These are phyloP conservation scores for Pangasius djambal DNA, from an alignment of 2,797 vertebrate genomes.

Conservation along the genomic window DNA sequence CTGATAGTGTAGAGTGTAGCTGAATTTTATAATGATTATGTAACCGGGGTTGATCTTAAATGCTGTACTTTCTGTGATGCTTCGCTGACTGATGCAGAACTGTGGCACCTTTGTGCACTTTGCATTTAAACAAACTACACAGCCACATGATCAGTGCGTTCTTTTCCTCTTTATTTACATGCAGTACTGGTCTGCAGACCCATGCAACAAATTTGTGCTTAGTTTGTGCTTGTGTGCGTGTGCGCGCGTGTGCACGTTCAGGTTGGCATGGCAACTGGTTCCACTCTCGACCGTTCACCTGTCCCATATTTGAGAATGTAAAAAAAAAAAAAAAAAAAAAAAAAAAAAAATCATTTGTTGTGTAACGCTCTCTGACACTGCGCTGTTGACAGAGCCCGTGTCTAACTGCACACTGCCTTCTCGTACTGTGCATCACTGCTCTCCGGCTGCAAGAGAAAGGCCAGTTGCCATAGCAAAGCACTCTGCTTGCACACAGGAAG, in stretches of 20 bases:
- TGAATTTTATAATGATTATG: background rate
- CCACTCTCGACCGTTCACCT: conserved; percentile 50
- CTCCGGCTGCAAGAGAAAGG: conserved; percentile 47
- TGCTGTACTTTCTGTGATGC: background rate
- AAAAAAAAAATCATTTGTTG: conserved; percentile 47
- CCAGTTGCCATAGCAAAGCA: conserved; percentile 64
- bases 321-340: background rate
- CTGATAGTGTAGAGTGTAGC: background rate
- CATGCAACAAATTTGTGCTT: background rate
- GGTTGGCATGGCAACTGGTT: conserved; percentile 55
- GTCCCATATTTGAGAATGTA: conserved; percentile 49
- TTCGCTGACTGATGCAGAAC: background rate
- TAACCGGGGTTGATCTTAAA: background rate
- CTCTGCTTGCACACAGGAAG: conserved; percentile 32
- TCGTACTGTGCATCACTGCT: conserved; percentile 29
- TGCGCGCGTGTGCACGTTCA: background rate
- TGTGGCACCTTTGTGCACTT: background rate
- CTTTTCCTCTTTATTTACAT: conserved; percentile 17
- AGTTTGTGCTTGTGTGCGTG: background rate
- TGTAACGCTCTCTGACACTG: conserved; percentile 54
- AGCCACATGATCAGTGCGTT: background rate
- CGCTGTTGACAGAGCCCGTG: conserved; percentile 40
- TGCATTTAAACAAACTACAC: background rate
- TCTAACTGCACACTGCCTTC: conserved; percentile 49
- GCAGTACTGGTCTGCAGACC: background rate